Evolutionary conservation across 1,140 invertebrate species (phyloP).

Genomic region (Eufriesea mexicana): DNA sequence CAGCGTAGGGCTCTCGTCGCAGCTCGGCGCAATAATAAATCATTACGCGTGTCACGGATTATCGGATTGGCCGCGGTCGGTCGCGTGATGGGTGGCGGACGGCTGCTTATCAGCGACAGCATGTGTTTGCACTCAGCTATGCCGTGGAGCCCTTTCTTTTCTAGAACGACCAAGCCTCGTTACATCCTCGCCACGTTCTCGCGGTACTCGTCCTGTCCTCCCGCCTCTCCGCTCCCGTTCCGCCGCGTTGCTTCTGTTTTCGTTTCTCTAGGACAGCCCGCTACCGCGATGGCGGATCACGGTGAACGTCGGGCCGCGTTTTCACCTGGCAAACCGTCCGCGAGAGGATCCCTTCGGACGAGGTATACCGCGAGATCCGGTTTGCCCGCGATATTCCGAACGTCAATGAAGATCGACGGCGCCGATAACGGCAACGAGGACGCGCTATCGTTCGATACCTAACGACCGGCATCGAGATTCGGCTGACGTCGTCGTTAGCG

Average conservation of each 20-base stretch:
- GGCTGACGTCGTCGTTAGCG: neutral
- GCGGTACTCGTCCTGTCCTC: neutral
- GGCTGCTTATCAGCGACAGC: slow-evolving; percentile 64
- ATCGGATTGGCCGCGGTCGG: slow-evolving; percentile 50
- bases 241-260: neutral
- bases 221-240: neutral
- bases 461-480: slow-evolving; percentile 19
- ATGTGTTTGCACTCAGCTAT: slow-evolving; percentile 72
- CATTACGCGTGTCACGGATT: slow-evolving; percentile 65
- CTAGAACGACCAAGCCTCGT: slow-evolving; percentile 10
- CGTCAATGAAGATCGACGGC: slow-evolving; percentile 60
- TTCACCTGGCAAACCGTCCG: slow-evolving; percentile 4
- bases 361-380: slow-evolving; percentile 53
- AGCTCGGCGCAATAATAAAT: slow-evolving; percentile 59
- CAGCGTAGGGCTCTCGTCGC: neutral
- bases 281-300: slow-evolving; percentile 27
- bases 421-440: slow-evolving; percentile 57
- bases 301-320: slow-evolving; percentile 38
- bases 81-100: slow-evolving; percentile 60
- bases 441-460: neutral
- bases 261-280: neutral
- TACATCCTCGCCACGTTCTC: neutral
- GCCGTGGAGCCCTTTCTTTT: slow-evolving; percentile 36
- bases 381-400: slow-evolving; percentile 46
- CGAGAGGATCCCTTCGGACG: slow-evolving; percentile 1